Base-by-base conservation (phyloP, 2,797 vertebrate species). In the Takifugu rubripes region DNA sequence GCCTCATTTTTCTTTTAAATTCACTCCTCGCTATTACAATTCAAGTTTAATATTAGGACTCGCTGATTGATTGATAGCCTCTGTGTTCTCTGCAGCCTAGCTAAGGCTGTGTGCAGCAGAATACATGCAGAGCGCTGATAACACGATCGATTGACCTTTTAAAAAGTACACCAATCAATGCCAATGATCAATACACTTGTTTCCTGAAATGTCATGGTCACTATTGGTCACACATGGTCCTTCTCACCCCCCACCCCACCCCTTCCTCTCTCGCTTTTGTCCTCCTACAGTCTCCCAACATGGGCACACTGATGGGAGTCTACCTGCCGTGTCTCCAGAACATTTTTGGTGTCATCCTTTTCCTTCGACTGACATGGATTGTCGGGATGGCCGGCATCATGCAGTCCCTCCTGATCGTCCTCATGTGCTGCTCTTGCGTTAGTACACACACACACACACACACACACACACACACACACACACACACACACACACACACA, bases 251-350 rank as follows among this genome's bases (percentile, higher is more conserved):
- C 50, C 53, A 36, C 59, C 47, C 40, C 40, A 17, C 29, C 12
- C 42, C 27, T 5, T 25, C 7, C 16, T 56, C 16, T 49, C 17
- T 52, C 52, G 25, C 47, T 54, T 50, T 55, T 24, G 68, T 25
- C 56, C 48, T 60, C 56, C 8, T 8, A 54, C 78, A 99, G 96
- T 94, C 95, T 68, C 96, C 96, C 75, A 97, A 93, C 90, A 99
- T 99, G 97, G 97, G 97, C 75, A 99, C 97, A 66, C 82, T 98
- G 87, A 99, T 99, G 97, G 97, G 97, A 0, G 97, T 99, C 42
- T 99, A 99, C 88, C 84, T 99, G 70, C 97, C 97, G 1, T 99
- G 97, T 77, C 93, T 99, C 70, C 97, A 99, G 88, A 99, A 99
- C 70, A 99, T 99, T 80, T 97, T 99, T 0, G 97, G 97, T 0